These are phyloP conservation scores for Prostheceraeus crozeri DNA, from an alignment of 2,888 invertebrate genomes.

Conservation along the genomic window DNA sequence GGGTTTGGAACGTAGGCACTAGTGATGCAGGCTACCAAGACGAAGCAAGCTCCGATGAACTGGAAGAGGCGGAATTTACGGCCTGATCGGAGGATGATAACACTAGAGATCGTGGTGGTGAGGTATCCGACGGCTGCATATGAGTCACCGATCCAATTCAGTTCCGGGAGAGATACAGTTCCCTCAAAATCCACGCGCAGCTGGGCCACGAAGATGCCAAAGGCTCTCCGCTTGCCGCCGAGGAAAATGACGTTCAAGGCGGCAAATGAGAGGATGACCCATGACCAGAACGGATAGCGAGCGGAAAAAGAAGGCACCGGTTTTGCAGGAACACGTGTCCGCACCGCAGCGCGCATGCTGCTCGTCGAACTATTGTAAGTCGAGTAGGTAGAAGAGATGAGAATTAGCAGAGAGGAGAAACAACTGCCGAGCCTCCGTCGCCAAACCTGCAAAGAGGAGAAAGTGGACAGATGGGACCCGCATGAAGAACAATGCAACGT, in stretches of 20 bases:
- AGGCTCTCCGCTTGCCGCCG: constrained; percentile 38
- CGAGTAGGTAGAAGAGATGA: too few relatives aligned
- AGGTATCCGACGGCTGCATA: constrained; percentile 38
- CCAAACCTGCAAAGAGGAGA: too few relatives aligned
- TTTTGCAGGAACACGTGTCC: too few relatives aligned
- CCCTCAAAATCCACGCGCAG: constrained; percentile 36
- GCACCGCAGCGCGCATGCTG: too few relatives aligned
- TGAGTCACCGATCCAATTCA: constrained; percentile 39
- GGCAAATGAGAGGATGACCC: constrained; percentile 36
- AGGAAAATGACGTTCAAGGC: constrained; percentile 39
- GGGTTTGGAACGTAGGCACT: constrained; percentile 36
- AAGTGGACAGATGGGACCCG: too few relatives aligned
- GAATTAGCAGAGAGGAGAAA: too few relatives aligned
- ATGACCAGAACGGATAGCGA: too few relatives aligned
- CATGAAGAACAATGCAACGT: too few relatives aligned
- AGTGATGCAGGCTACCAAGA: constrained; percentile 35
- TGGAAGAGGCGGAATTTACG: constrained; percentile 34
- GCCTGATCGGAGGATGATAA: constrained; percentile 30
- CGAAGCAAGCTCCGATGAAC: constrained; percentile 34
- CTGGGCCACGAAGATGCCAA: constrained; percentile 40
- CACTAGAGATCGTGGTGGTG: constrained; percentile 35
- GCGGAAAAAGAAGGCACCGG: too few relatives aligned
- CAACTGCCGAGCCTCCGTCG: too few relatives aligned
- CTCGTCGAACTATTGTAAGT: too few relatives aligned
- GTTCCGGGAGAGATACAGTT: constrained; percentile 36